Percentiles rank a stretch among this genome's conserved stretches.
Evolutionary conservation across 1,140 invertebrate species (phyloP).

Genomic region (Apis florea): DNA sequence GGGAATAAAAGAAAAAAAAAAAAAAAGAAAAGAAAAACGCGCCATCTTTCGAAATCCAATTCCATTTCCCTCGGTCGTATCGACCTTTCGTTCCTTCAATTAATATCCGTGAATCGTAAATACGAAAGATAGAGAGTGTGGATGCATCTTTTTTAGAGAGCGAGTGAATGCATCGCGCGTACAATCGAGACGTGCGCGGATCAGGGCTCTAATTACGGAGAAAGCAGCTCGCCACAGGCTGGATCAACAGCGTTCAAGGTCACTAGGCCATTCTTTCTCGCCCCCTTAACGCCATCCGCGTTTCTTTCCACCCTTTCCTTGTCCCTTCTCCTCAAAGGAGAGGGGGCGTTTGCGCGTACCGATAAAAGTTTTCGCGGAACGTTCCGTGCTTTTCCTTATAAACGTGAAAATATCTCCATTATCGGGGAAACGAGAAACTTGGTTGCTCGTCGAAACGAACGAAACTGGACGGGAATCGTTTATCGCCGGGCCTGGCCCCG

Average conservation of each 20-base stretch:
- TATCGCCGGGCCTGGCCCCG: background rate
- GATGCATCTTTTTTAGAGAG: background rate
- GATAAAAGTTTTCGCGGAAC: background rate
- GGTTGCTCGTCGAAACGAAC: background rate
- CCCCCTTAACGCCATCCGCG: too few relatives aligned
- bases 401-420: slow-evolving; percentile 8
- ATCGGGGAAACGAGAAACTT: background rate
- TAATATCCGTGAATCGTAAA: background rate
- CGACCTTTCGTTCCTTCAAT: background rate
- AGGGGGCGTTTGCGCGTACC: background rate
- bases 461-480: background rate
- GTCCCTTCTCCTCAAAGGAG: too few relatives aligned
- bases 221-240: background rate
- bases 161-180: background rate
- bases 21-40: too few relatives aligned
- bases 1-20: too few relatives aligned
- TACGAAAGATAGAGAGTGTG: background rate
- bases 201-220: background rate
- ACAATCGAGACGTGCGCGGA: background rate
- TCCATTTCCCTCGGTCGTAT: background rate
- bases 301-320: background rate
- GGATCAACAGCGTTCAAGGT: background rate
- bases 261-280: background rate
- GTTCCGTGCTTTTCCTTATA: background rate
- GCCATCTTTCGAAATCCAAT: too few relatives aligned